Percentiles rank a stretch among this genome's conserved stretches.
These are phyloP conservation scores for Brachionus manjavacas DNA, from an alignment of 1,140 invertebrate genomes.

Conservation along the genomic window DNA sequence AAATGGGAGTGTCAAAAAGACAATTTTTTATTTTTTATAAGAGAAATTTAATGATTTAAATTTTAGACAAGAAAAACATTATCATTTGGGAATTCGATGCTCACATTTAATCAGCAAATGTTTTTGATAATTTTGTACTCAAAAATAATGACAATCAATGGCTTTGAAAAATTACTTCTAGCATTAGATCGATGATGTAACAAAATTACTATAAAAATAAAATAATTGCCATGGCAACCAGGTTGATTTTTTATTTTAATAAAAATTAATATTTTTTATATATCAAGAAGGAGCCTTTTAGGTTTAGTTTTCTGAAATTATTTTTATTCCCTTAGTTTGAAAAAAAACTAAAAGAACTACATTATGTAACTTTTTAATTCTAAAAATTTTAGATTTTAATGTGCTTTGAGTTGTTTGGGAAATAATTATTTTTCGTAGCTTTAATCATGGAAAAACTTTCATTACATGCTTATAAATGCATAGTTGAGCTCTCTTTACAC, in stretches of 20 bases:
- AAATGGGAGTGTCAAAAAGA: neutral
- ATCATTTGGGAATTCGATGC: neutral
- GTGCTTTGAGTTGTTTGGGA: neutral
- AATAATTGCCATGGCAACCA: conserved; percentile 1
- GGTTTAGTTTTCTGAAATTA: neutral
- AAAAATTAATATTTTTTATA: neutral
- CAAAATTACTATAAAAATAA: neutral
- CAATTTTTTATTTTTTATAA: neutral
- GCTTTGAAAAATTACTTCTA: neutral
- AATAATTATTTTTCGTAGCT: neutral
- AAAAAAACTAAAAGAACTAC: neutral
- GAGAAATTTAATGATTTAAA: neutral
- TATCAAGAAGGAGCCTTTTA: neutral
- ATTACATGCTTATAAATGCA: conserved; percentile 49
- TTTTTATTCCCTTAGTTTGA: neutral
- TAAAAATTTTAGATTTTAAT: conserved; percentile 1
- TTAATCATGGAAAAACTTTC: conserved; percentile 47
- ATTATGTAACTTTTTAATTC: neutral
- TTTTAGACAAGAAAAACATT: neutral
- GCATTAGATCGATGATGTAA: neutral
- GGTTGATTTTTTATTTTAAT: conserved; percentile 18
- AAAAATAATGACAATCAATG: neutral
- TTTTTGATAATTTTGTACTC: neutral
- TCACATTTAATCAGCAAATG: neutral
- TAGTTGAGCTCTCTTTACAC: conserved; percentile 50